A percentile compares a stretch with the other conserved stretches of the same genome.
phyloP scores from a whole-genome alignment of 2,797 vertebrate species.

The Calcarius lapponicus region DNA sequence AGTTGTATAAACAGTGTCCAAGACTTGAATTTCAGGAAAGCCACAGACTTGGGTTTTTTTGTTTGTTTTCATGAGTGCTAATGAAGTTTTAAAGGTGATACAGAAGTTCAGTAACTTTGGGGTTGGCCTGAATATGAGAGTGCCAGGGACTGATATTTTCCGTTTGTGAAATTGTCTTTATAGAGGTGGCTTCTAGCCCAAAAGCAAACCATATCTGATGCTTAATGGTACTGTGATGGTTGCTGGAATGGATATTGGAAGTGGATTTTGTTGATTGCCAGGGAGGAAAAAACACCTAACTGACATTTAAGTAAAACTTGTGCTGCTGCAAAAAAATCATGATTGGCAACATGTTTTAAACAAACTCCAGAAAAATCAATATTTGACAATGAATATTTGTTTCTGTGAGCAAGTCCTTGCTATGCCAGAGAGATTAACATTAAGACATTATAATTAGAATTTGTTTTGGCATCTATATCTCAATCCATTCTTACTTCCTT shows the following conservation, averaged over 20 bases:
- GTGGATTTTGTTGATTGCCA: background rate
- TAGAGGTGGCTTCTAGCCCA: background rate
- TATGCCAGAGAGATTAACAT: background rate
- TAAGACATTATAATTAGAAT: background rate
- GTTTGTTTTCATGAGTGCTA: background rate
- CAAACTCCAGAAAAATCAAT: background rate
- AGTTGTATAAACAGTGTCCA: background rate
- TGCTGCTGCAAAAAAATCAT: background rate
- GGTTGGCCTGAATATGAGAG: background rate
- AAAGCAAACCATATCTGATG: background rate
- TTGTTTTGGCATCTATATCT: background rate
- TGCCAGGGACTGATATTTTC: background rate
- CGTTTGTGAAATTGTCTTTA: background rate
- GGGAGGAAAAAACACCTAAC: background rate
- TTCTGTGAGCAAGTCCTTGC: background rate
- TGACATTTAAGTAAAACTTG: background rate
- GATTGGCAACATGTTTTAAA: background rate
- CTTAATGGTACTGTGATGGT: background rate
- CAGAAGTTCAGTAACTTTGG: background rate
- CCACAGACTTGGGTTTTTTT: background rate
- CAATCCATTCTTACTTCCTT: background rate
- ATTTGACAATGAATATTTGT: slow-evolving; percentile 15
- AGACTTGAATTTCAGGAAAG: background rate
- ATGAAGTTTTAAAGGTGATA: background rate
- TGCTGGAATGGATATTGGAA: background rate